Percentiles rank a stretch among this genome's conserved stretches.
Evolutionary conservation across 2,113 vertebrate species (phyloP).

Genomic region (Oncorhynchus masou): DNA sequence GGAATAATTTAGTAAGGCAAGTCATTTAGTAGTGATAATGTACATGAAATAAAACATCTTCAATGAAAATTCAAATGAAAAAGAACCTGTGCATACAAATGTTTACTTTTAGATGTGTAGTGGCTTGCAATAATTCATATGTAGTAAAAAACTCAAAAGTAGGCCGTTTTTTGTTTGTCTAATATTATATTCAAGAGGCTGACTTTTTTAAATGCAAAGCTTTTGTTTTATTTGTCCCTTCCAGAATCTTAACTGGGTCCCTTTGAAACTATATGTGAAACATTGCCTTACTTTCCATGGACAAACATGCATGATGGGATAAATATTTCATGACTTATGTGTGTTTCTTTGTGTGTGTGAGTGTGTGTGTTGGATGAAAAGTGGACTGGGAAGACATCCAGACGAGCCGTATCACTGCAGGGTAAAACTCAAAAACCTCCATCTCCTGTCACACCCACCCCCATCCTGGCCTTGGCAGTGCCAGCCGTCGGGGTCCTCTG

Average conservation of each 20-base stretch:
- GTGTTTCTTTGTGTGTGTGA: slow-evolving; percentile 16
- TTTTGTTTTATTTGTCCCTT: slow-evolving; percentile 9
- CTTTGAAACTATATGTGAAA: slow-evolving; percentile 32
- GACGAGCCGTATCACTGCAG: background rate
- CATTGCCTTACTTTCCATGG: slow-evolving; percentile 13
- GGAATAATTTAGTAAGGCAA: slow-evolving; percentile 37
- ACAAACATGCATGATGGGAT: slow-evolving; percentile 14
- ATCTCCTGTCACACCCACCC: background rate
- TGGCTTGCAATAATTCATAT: slow-evolving; percentile 26
- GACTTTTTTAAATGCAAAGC: background rate
- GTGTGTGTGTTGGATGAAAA: slow-evolving; percentile 1
- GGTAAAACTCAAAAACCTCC: background rate
- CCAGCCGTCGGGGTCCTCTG: slow-evolving; percentile 8
- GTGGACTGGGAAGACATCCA: background rate
- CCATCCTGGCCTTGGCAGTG: slow-evolving; percentile 8
- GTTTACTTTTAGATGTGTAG: slow-evolving; percentile 49
- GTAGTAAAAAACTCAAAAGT: slow-evolving; percentile 16
- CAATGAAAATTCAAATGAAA: slow-evolving; percentile 36
- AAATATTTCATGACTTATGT: slow-evolving; percentile 13
- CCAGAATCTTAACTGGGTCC: slow-evolving; percentile 5
- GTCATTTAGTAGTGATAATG: slow-evolving; percentile 1
- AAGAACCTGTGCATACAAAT: slow-evolving; percentile 37
- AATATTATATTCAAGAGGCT: slow-evolving; percentile 13
- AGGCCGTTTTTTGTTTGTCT: slow-evolving; percentile 3
- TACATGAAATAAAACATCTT: slow-evolving; percentile 38